These are phyloP conservation scores for Cromileptes altivelis DNA, from an alignment of 2,113 vertebrate species.

Conservation along the genomic window DNA sequence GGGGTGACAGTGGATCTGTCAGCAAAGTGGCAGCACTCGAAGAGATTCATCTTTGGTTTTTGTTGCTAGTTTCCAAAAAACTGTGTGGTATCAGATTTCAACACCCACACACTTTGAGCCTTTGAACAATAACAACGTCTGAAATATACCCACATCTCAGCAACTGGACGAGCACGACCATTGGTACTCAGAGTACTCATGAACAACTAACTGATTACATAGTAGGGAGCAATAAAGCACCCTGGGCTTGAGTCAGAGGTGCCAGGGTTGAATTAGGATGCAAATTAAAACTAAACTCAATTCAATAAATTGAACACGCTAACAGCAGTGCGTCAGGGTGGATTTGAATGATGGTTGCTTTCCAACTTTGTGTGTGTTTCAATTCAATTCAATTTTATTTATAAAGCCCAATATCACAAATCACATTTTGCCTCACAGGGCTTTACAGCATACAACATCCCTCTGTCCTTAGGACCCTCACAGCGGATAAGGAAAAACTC, in stretches of 20 bases:
- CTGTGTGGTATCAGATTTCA: neutral
- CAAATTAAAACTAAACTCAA: slow-evolving; percentile 65
- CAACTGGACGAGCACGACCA: slow-evolving; percentile 17
- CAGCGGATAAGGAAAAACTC: too few species aligned
- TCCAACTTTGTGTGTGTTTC: slow-evolving; percentile 9
- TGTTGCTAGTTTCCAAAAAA: slow-evolving; percentile 9
- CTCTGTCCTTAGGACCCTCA: too few species aligned
- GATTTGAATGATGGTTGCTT: slow-evolving; percentile 30
- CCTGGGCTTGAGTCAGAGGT: slow-evolving; percentile 41
- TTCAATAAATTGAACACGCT: slow-evolving; percentile 54
- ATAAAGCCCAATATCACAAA: too few species aligned
- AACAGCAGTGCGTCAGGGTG: slow-evolving; percentile 46
- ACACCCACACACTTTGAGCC: neutral
- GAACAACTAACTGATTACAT: slow-evolving; percentile 59
- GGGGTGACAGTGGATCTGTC: neutral
- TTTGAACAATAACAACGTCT: slow-evolving; percentile 21
- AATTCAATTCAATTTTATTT: too few species aligned
- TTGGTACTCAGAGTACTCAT: slow-evolving; percentile 39
- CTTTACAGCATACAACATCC: too few species aligned
- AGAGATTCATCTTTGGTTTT: neutral
- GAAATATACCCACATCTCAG: slow-evolving; percentile 21
- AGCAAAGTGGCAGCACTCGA: neutral
- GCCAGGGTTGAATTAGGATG: slow-evolving; percentile 64
- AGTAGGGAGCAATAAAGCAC: slow-evolving; percentile 41
- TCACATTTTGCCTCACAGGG: too few species aligned